A percentile compares a stretch with the other conserved stretches of the same genome.
These are phyloP conservation scores for Maniola jurtina DNA, from an alignment of 1,140 invertebrate genomes.

Conservation along the genomic window DNA sequence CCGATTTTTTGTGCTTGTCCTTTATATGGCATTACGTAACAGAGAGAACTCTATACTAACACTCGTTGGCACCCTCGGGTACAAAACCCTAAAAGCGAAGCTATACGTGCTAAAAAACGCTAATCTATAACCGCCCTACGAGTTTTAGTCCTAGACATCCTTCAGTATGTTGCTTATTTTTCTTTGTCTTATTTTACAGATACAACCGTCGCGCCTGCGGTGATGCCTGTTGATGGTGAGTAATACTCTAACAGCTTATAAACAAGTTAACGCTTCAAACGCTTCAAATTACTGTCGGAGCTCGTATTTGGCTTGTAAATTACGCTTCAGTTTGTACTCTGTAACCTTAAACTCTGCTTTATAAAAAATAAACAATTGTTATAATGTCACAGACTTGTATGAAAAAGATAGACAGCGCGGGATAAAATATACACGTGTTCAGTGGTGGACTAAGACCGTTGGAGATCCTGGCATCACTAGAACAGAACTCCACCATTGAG, in stretches of 20 bases:
- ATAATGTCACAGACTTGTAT: not conserved
- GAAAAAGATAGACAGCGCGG: not conserved
- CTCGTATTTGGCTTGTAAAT: not conserved
- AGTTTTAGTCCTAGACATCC: too few species aligned
- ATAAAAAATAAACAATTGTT: not conserved
- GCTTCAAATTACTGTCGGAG: not conserved
- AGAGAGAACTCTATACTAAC: too few species aligned
- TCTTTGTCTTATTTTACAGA: not conserved
- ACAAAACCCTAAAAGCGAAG: too few species aligned
- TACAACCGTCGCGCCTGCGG: not conserved
- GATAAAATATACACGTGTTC: too few species aligned
- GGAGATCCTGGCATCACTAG: too few species aligned
- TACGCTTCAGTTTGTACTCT: not conserved
- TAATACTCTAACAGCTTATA: not conserved
- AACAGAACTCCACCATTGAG: too few species aligned
- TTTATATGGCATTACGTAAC: too few species aligned
- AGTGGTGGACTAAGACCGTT: too few species aligned
- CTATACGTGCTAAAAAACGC: not conserved
- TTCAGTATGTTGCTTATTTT: not conserved
- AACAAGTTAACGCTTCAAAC: not conserved
- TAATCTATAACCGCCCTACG: too few species aligned
- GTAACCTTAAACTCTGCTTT: not conserved
- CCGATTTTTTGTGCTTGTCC: too few species aligned
- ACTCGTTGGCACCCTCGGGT: too few species aligned
- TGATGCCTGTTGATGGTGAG: slow-evolving; percentile 5